phyloP scores from a whole-genome alignment of 2,113 vertebrate species.

The Scolopax mira region DNA sequence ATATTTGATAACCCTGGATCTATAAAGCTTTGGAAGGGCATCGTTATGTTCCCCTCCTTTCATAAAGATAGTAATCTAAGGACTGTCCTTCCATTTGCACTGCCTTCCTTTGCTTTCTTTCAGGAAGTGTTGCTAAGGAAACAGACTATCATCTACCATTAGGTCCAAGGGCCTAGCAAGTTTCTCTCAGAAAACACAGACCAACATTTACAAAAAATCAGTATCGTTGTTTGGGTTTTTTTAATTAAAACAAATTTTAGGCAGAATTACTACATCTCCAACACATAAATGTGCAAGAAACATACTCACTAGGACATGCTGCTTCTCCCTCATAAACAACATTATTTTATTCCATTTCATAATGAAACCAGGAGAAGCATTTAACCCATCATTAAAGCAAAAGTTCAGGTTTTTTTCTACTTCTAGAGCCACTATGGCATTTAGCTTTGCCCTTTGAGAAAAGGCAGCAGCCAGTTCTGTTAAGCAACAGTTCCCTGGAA shows the following conservation, averaged over 20 bases:
- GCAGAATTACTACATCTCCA: background rate
- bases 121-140: slow-evolving; percentile 53
- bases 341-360: background rate
- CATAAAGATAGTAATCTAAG: background rate
- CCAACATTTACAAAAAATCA: background rate
- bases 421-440: background rate
- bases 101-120: slow-evolving; percentile 1
- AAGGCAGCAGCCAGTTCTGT: background rate
- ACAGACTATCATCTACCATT: background rate
- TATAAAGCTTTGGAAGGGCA: background rate
- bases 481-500: slow-evolving; percentile 43
- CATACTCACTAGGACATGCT: background rate
- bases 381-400: background rate
- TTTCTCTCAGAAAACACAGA: background rate
- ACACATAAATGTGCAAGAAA: background rate
- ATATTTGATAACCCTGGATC: background rate
- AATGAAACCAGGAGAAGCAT: background rate
- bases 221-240: background rate
- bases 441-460: slow-evolving; percentile 28
- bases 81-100: background rate
- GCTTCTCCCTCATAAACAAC: background rate
- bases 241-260: too few relatives aligned
- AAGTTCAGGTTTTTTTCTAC: background rate
- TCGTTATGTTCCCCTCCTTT: background rate
- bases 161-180: background rate